Evolutionary conservation across 2,113 vertebrate species (phyloP).

Genomic region (Anhinga rufa): DNA sequence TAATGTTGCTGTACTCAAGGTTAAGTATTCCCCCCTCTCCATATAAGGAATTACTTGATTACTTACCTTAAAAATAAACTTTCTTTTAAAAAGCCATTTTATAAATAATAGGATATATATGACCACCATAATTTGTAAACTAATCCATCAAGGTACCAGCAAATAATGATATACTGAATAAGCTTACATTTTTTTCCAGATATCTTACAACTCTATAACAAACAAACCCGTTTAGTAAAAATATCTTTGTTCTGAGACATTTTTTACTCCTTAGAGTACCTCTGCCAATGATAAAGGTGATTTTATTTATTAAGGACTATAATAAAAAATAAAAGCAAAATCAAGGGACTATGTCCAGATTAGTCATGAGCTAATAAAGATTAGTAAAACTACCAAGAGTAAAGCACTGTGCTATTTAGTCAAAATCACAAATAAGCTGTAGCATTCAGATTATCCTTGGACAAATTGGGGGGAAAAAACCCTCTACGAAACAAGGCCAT

Average conservation of each 20-base stretch:
- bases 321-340: neutral
- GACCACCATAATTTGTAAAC: neutral
- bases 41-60: slow-evolving; percentile 38
- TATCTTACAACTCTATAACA: neutral
- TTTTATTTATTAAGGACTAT: neutral
- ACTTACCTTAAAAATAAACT: slow-evolving; percentile 47
- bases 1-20: slow-evolving; percentile 56
- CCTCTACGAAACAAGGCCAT: neutral
- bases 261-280: neutral
- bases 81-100: neutral
- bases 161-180: neutral
- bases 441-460: neutral
- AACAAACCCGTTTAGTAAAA: neutral
- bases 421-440: neutral
- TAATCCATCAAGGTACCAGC: neutral
- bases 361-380: neutral
- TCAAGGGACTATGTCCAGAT: neutral
- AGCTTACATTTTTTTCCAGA: neutral
- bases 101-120: slow-evolving; percentile 13
- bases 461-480: neutral
- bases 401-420: neutral
- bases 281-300: neutral
- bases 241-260: neutral
- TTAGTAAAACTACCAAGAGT: neutral
- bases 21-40: slow-evolving; percentile 50